Base-by-base conservation (phyloP, 2,797 vertebrate species). In the Tachyglossus aculeatus region DNA sequence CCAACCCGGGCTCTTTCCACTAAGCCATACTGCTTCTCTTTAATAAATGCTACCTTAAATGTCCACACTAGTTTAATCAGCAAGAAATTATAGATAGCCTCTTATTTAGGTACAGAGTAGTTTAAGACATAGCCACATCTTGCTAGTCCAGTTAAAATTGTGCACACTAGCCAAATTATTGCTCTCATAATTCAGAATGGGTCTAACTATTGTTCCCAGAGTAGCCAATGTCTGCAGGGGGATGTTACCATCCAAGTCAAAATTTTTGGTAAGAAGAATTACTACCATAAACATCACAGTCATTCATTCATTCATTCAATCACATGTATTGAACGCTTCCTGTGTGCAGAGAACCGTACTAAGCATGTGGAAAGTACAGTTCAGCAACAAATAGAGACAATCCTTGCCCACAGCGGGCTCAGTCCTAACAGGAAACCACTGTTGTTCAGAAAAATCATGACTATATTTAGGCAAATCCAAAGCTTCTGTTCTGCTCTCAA, bases 41-140 rank as follows among this genome's bases (percentile, higher is more conserved):
- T n/a, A n/a, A n/a, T n/a, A n/a, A n/a, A n/a, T n/a, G n/a, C n/a
- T n/a, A n/a, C n/a, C n/a, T n/a, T n/a, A n/a, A n/a, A n/a, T n/a
- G n/a, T n/a, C n/a, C n/a, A n/a, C n/a, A n/a, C n/a, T n/a, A n/a
- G n/a, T n/a, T 59, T 15, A 85, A 34, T 40, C 41, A 67, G 65
- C 48, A 86, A 62, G 65, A 88, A 84, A 88, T 81, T 53, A 78
- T 70, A 74, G 58, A 65, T 59, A 68, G 61, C 52, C 72, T 82
- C 81, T 67, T 67, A 81, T 62, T 67, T 45, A 19, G 71, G 37
- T 40, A 27, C 69, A 74, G 79, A 51, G 61, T 45, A 80, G 70
- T 80, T 84, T 70, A 71, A 80, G 56, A 71, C 53, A 22, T 11
- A 25, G 29, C 41, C 55, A 55, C 71, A 78, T 74, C 71, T 82